A percentile compares a stretch with the other conserved stretches of the same genome.
Conservation (phyloP, 2,113 vertebrate species). For the Casuarius casuarius region DNA sequence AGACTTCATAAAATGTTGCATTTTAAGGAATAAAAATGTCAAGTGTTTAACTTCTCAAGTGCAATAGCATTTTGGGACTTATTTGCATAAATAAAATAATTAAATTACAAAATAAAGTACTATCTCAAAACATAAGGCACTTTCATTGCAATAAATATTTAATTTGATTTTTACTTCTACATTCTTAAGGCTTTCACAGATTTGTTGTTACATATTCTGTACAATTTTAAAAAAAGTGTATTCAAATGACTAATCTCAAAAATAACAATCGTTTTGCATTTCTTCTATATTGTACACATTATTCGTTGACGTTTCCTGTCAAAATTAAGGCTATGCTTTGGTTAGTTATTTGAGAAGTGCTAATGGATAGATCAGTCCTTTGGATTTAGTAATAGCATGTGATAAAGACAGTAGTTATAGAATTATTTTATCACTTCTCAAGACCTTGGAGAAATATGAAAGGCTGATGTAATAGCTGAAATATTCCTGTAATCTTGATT, state of each 20-base stretch:
- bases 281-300: neutral
- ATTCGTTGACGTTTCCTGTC: constrained; percentile 10
- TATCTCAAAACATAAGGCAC: neutral
- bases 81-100: constrained; percentile 71
- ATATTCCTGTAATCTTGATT: neutral
- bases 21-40: constrained; percentile 79
- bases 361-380: constrained; percentile 8
- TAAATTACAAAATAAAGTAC: constrained; percentile 40
- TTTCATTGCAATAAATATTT: neutral
- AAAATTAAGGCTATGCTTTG: constrained; percentile 20
- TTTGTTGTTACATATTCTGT: neutral
- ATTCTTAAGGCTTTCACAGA: neutral
- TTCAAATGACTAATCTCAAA: neutral
- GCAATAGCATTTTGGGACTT: constrained; percentile 52
- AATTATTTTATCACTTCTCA: constrained; percentile 21
- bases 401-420: constrained; percentile 18
- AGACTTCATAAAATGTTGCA: constrained; percentile 79
- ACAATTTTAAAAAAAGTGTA: neutral
- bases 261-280: neutral
- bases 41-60: constrained; percentile 78
- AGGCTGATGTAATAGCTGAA: constrained; percentile 2
- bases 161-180: constrained; percentile 20
- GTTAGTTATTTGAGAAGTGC: neutral
- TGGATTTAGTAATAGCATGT: neutral
- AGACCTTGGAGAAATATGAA: constrained; percentile 29